Conservation (phyloP, 2,888 invertebrate species). For the Aethes cnicana region DNA sequence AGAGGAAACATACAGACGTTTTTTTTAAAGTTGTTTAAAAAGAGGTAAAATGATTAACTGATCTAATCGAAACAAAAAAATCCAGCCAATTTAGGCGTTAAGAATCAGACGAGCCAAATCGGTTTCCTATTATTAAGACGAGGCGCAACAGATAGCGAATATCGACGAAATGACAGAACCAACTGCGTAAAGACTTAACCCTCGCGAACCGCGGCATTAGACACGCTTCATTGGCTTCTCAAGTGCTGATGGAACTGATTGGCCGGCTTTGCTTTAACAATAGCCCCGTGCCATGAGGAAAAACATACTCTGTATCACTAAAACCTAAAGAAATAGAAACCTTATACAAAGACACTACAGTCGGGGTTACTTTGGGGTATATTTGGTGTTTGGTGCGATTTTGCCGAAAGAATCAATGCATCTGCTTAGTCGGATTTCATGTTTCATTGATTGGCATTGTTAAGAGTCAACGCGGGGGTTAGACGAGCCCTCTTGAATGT, state of each 20-base stretch:
- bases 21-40: too few species aligned
- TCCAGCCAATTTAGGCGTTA: too few species aligned
- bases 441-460: slow-evolving; percentile 79
- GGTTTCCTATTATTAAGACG: slow-evolving; percentile 7
- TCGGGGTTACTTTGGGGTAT: slow-evolving; percentile 31
- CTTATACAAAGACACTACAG: slow-evolving; percentile 11
- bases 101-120: too few species aligned
- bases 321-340: slow-evolving; percentile 31
- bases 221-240: slow-evolving; percentile 74
- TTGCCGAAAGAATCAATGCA: slow-evolving; percentile 58
- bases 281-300: slow-evolving; percentile 39
- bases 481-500: slow-evolving; percentile 50
- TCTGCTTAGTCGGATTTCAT: slow-evolving; percentile 75
- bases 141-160: slow-evolving; percentile 44
- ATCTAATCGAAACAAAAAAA: too few species aligned
- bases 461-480: slow-evolving; percentile 57
- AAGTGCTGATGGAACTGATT: slow-evolving; percentile 79
- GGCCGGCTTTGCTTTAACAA: slow-evolving; percentile 75
- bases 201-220: slow-evolving; percentile 65
- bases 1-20: too few species aligned
- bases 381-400: slow-evolving; percentile 34
- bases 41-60: too few species aligned
- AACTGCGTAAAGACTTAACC: slow-evolving; percentile 73
- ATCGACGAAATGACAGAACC: slow-evolving; percentile 74
- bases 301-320: slow-evolving; percentile 19